Percentiles rank a stretch among this genome's conserved stretches.
Conservation (phyloP, 1,140 invertebrate species). For the Drosophila bocki region DNA sequence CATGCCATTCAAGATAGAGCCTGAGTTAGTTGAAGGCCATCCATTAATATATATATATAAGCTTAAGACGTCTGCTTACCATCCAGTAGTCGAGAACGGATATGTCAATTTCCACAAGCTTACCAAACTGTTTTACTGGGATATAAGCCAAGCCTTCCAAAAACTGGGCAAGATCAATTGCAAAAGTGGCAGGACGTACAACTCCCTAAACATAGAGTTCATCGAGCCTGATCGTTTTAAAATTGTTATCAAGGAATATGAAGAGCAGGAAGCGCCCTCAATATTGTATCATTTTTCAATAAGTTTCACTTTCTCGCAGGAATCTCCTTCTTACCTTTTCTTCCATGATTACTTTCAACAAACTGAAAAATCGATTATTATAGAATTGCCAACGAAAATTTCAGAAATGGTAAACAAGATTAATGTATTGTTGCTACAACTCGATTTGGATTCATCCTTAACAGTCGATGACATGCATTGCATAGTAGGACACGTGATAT, state of each 20-base stretch:
- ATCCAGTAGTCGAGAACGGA: conserved; percentile 8
- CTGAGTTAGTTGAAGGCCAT: background rate
- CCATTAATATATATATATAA: background rate
- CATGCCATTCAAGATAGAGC: conserved; percentile 4
- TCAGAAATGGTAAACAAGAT: background rate
- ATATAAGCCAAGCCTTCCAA: background rate
- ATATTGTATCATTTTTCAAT: background rate
- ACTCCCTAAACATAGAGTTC: background rate
- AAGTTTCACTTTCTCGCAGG: background rate
- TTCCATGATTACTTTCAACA: background rate
- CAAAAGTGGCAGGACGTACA: conserved; percentile 13
- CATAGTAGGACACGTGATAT: background rate
- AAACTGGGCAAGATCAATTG: conserved; percentile 1
- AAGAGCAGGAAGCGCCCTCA: background rate
- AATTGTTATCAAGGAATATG: background rate
- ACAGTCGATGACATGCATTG: background rate
- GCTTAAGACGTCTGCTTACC: background rate
- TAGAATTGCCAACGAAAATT: background rate
- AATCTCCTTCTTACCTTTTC: background rate
- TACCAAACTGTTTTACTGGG: background rate
- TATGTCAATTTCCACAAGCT: background rate
- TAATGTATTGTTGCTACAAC: background rate
- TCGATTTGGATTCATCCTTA: background rate
- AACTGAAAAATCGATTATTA: background rate
- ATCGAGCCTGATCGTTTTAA: accelerated